These are phyloP conservation scores for Mythimna loreyi DNA, from an alignment of 2,888 invertebrate species.

Conservation along the genomic window DNA sequence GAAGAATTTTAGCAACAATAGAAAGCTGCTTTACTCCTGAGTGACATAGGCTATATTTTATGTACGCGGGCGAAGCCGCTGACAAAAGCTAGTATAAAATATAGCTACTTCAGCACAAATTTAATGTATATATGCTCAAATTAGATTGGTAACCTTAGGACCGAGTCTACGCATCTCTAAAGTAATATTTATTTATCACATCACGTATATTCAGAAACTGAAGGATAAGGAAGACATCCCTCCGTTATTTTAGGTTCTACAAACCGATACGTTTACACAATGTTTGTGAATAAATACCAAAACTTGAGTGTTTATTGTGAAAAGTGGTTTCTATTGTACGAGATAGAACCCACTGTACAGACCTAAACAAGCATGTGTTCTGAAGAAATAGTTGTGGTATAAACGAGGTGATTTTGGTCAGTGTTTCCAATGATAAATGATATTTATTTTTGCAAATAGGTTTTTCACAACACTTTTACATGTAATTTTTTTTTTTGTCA, in stretches of 20 bases:
- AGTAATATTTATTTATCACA: constrained; percentile 10
- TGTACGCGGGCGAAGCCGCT: too few species aligned
- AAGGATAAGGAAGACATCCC: background rate
- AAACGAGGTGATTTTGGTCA: background rate
- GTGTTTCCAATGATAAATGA: too few species aligned
- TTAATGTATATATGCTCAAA: background rate
- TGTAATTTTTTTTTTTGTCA: too few species aligned
- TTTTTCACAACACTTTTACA: too few species aligned
- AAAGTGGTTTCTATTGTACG: constrained; percentile 12
- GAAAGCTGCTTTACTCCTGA: too few species aligned
- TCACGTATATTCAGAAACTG: constrained; percentile 2
- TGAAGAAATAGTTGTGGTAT: background rate
- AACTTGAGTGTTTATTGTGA: constrained; percentile 31
- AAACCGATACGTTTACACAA: constrained; percentile 31
- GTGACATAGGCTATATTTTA: too few species aligned
- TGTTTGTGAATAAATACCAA: constrained; percentile 12
- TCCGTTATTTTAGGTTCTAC: constrained; percentile 10
- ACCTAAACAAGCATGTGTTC: background rate
- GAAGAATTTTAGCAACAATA: too few species aligned
- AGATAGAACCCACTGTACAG: background rate
- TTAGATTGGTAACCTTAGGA: constrained; percentile 2
- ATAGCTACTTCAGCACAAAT: background rate
- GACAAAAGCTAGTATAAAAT: too few species aligned
- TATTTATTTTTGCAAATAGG: too few species aligned
- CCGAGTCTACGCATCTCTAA: background rate